A percentile compares a stretch with the other conserved stretches of the same genome.
Evolutionary conservation across 2,888 invertebrate species (phyloP).

Genomic region (Cryptocephalus primarius): DNA sequence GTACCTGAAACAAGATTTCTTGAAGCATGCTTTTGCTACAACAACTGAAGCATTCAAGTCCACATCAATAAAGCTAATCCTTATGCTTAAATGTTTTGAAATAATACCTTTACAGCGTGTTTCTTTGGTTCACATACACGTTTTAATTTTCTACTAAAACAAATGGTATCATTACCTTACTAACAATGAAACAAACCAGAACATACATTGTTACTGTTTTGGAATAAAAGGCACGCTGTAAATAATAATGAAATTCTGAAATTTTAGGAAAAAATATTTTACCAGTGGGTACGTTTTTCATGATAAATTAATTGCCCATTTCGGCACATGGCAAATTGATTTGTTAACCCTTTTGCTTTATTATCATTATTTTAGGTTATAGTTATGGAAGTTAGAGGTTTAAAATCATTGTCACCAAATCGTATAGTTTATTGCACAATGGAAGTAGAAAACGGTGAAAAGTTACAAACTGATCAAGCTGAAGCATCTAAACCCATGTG

Average conservation of each 20-base stretch:
- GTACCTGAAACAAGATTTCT: no score
- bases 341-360: constrained; percentile 5
- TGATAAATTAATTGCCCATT: no score
- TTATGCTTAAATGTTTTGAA: neutral
- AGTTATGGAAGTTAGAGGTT: constrained; percentile 97
- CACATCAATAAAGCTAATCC: no score
- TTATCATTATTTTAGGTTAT: constrained; percentile 58
- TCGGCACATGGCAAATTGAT: neutral
- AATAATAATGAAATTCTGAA: no score
- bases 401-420: constrained; percentile 93
- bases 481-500: constrained; percentile 99
- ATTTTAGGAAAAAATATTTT: no score
- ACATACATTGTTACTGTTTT: no score
- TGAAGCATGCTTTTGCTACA: no score
- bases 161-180: no score
- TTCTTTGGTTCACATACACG: neutral
- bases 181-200: no score
- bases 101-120: neutral
- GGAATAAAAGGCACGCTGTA: no score
- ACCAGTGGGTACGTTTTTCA: no score
- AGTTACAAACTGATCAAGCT: constrained; percentile 97
- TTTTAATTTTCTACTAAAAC: neutral
- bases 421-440: constrained; percentile 99
- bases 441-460: constrained; percentile 99
- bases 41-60: no score